Evolutionary conservation across 2,797 vertebrate species (phyloP).

Genomic region (Catamblyrhynchus diadema): DNA sequence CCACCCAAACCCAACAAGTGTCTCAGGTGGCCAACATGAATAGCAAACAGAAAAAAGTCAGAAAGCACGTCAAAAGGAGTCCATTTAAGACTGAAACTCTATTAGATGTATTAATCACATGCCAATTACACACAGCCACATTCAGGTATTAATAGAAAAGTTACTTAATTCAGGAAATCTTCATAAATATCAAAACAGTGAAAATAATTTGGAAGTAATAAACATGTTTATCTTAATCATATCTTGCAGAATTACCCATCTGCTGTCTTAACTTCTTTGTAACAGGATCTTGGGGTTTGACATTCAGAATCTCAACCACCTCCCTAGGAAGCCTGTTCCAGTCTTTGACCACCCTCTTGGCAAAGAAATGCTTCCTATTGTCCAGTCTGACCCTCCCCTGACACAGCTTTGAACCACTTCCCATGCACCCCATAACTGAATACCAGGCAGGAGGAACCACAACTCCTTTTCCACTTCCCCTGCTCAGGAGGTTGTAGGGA

Average conservation of each 20-base stretch:
- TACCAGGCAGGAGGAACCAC: background rate
- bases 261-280: background rate
- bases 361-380: background rate
- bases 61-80: background rate
- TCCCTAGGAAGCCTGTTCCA: background rate
- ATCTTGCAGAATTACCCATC: background rate
- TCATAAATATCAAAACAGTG: background rate
- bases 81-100: background rate
- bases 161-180: background rate
- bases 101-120: background rate
- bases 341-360: background rate
- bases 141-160: background rate
- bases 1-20: background rate
- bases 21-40: background rate
- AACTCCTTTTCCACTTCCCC: background rate
- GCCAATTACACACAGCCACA: background rate
- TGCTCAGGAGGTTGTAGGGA: background rate
- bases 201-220: background rate
- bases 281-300: background rate
- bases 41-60: background rate
- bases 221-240: background rate
- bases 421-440: accelerated
- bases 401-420: background rate
- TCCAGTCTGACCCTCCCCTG: background rate
- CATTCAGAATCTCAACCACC: background rate